phyloP scores from a whole-genome alignment of 2,888 invertebrate species.

The Lasioglossum vierecki region DNA sequence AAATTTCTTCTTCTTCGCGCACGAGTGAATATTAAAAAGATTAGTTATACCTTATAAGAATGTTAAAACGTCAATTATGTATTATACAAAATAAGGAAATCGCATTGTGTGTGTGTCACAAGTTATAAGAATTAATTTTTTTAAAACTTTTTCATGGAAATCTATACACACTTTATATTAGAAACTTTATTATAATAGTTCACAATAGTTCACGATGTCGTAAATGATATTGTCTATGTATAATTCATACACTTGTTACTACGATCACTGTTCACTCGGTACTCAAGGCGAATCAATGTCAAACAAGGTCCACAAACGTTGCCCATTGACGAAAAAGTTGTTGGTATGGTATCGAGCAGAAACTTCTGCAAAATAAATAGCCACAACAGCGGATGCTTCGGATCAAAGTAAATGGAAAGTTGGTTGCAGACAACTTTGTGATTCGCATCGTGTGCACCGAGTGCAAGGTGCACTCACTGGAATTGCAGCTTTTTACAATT shows the following conservation, averaged over 20 bases:
- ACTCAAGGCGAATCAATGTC: too few relatives aligned
- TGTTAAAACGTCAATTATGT: too few relatives aligned
- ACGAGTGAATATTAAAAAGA: not conserved
- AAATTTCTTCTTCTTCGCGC: not conserved
- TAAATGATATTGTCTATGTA: too few relatives aligned
- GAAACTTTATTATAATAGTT: too few relatives aligned
- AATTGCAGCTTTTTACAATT: constrained; percentile 2
- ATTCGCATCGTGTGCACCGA: not conserved
- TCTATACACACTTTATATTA: too few relatives aligned
- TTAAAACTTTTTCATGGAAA: too few relatives aligned
- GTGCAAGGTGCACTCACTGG: not conserved
- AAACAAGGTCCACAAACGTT: not conserved
- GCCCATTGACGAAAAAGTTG: not conserved
- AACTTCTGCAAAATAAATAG: constrained; percentile 1
- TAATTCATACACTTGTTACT: not conserved
- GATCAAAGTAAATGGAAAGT: constrained; percentile 9
- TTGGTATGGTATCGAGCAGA: not conserved
- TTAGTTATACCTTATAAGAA: too few relatives aligned
- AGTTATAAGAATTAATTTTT: too few relatives aligned
- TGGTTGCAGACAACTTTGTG: not conserved
- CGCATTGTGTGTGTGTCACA: too few relatives aligned
- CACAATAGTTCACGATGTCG: too few relatives aligned
- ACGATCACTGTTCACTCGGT: not conserved
- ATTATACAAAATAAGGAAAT: too few relatives aligned
- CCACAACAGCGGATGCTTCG: constrained; percentile 4